phyloP scores from a whole-genome alignment of 2,113 vertebrate species.

The Progne subis region DNA sequence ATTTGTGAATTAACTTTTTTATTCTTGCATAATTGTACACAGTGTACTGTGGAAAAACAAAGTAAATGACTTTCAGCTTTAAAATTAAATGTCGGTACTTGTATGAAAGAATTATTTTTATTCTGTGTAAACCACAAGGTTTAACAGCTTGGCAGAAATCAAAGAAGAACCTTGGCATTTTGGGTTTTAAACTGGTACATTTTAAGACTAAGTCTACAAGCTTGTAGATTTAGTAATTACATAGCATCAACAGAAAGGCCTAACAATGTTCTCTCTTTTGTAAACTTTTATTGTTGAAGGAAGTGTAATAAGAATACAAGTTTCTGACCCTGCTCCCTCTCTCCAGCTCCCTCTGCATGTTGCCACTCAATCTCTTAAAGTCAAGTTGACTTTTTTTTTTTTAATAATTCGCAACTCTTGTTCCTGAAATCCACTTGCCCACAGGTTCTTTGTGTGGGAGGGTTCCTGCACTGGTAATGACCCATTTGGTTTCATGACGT shows the following conservation, averaged over 20 bases:
- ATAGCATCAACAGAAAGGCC: not conserved
- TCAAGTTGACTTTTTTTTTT: not conserved
- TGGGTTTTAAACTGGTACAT: not conserved
- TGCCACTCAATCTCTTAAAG: not conserved
- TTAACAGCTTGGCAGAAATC: not conserved
- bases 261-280: fast-evolving
- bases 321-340: not conserved
- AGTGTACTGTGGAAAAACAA: not conserved
- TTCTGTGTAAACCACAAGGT: not conserved
- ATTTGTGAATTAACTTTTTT: not conserved
- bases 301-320: not conserved
- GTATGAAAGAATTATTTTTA: not conserved
- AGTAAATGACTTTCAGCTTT: not conserved
- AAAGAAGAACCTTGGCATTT: not conserved
- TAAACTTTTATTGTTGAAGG: not conserved
- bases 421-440: not conserved
- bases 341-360: not conserved
- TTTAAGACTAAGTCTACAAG: not conserved
- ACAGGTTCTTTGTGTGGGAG: not conserved
- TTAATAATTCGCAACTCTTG: not conserved
- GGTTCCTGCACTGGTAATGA: not conserved
- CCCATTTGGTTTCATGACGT: not conserved
- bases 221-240: not conserved
- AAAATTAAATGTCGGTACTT: not conserved
- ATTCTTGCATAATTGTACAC: not conserved